Evolutionary conservation across 2,797 vertebrate species (phyloP), one percentile per base, ranked within the genome.

Genomic region (Onychomys leucogaster): DNA sequence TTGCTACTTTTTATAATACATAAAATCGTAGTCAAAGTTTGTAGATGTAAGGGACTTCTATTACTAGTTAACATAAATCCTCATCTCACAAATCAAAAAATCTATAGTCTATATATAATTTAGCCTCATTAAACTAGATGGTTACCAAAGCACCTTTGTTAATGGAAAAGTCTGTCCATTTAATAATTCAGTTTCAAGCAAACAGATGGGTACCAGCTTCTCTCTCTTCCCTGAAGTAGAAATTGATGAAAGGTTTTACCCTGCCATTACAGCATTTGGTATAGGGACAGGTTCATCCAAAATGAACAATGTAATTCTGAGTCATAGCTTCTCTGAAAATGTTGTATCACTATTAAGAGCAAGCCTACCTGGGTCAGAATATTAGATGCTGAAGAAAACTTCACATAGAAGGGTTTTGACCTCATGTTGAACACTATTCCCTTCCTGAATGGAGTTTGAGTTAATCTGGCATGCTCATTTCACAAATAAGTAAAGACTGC

Each of bases 1-100:
- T 84, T 87, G 11, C 34, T 63, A 69, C 25, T 2, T 90, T 90
- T 92, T 75, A 86, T 3, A 82, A 80, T 34, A 94, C 12, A 78
- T 73, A 85, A 90, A 82, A 69, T 85, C 65, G 93, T 5, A 95
- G 65, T 67, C 71, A 88, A 90, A 88, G 78, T 95, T 88, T 89
- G 61, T 34, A 95, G 29, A 29, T 92, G 1, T 77, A 82, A 69
- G 19, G 46, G 34, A 90, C 4, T 8, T 76, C 84, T 89, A 34
- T 89, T 75, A 65, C 49, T 76, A 77, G 21, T n/a, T 77, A 77
- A 12, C 57, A 37, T 25, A 95, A 94, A 88, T 92, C n/a, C 37
- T 91, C 73, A 71, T 76, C 87, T 94, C 43, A 95, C 29, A 95
- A n/a, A 86, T 37, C 82, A 32, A 92, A 90, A 94, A 55, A 7